Conservation (phyloP, 2,888 invertebrate genomes). For the Drosophila prostipennis region DNA sequence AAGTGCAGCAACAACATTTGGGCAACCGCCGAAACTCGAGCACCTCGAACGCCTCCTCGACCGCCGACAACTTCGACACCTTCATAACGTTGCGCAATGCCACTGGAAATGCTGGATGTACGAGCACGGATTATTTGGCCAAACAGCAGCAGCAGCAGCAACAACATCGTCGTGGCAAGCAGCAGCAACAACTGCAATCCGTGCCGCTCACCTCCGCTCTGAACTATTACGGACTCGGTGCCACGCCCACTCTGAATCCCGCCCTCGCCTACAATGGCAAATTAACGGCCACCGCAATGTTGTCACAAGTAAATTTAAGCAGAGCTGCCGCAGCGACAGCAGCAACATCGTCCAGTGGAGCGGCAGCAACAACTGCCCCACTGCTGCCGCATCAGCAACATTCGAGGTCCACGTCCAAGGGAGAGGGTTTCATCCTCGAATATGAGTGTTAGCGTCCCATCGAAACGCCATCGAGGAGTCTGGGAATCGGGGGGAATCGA, state of each 20-base stretch:
- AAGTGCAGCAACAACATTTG: slow-evolving; percentile 55
- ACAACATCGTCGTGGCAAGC: slow-evolving; percentile 44
- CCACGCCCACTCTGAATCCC: slow-evolving; percentile 38
- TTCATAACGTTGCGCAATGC: slow-evolving; percentile 79
- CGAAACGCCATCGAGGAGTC: slow-evolving; percentile 19
- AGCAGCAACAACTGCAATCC: slow-evolving; percentile 37
- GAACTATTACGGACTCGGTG: slow-evolving; percentile 72
- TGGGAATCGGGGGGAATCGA: not conserved
- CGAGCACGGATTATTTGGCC: slow-evolving; percentile 43
- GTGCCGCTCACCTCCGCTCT: slow-evolving; percentile 68
- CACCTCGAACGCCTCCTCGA: slow-evolving; percentile 81
- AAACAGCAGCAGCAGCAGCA: slow-evolving; percentile 58
- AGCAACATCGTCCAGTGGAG: slow-evolving; percentile 18
- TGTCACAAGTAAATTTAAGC: slow-evolving; percentile 75
- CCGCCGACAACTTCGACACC: slow-evolving; percentile 81
- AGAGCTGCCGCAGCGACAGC: slow-evolving; percentile 46
- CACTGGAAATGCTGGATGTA: slow-evolving; percentile 29
- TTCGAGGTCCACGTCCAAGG: slow-evolving; percentile 43
- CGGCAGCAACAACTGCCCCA: slow-evolving; percentile 46
- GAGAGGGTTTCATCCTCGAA: slow-evolving; percentile 82
- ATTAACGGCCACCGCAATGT: slow-evolving; percentile 75
- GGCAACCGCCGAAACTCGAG: slow-evolving; percentile 77
- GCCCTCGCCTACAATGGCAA: slow-evolving; percentile 68
- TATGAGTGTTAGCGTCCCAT: slow-evolving; percentile 83
- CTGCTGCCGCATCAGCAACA: slow-evolving; percentile 33